These are phyloP conservation scores for Glaucidium brasilianum DNA, from an alignment of 2,113 vertebrate species.

Conservation along the genomic window DNA sequence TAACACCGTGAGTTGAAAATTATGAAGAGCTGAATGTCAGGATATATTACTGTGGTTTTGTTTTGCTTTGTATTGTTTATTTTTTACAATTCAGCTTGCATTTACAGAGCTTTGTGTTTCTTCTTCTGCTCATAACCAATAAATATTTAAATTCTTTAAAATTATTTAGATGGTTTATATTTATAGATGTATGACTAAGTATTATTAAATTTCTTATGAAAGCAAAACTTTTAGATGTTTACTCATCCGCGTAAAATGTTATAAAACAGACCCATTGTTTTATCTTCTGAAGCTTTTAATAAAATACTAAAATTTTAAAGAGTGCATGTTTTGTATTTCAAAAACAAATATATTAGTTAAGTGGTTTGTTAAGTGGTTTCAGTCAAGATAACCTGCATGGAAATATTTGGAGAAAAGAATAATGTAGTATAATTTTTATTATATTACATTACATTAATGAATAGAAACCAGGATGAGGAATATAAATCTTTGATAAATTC, in stretches of 20 bases:
- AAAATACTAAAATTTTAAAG: not conserved
- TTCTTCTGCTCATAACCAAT: not conserved
- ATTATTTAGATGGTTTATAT: not conserved
- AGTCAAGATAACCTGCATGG: not conserved
- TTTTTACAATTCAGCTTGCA: not conserved
- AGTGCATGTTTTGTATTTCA: not conserved
- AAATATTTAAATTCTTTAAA: not conserved
- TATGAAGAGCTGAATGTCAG: not conserved
- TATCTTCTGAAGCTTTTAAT: not conserved
- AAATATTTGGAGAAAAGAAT: not conserved
- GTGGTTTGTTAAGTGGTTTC: not conserved
- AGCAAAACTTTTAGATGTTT: not conserved
- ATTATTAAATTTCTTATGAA: not conserved
- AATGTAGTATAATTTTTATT: fast-evolving
- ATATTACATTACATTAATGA: not conserved
- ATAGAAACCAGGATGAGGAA: not conserved
- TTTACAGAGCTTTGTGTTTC: not conserved
- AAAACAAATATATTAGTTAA: not conserved
- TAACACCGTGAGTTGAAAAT: not conserved
- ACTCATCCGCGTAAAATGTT: not conserved
- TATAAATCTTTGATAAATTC: not conserved
- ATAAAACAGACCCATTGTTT: not conserved
- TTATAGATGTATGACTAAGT: not conserved
- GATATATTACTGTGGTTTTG: not conserved
- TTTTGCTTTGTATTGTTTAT: not conserved